phyloP scores from a whole-genome alignment of 2,113 vertebrate species.

The Trachemys scripta region DNA sequence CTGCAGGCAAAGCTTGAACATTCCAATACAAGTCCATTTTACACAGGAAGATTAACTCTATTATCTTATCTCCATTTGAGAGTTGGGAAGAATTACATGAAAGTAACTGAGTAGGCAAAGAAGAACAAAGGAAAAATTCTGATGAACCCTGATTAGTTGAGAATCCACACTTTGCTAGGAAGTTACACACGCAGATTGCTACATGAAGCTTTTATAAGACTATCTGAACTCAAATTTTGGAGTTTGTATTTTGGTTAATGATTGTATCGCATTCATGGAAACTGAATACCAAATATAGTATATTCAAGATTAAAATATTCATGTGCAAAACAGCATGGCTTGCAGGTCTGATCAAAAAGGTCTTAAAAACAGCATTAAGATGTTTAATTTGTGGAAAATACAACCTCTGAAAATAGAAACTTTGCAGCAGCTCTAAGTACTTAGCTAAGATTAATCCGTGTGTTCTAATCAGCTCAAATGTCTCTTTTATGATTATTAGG shows the following conservation, averaged over 20 bases:
- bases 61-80: not conserved
- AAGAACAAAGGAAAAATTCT: too few species aligned
- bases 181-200: too few species aligned
- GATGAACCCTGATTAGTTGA: too few species aligned
- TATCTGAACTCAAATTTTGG: not conserved
- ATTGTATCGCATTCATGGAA: not conserved
- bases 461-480: constrained; percentile 33
- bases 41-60: fast-evolving
- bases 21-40: not conserved
- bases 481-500: not conserved
- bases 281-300: fast-evolving
- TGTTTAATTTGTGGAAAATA: not conserved
- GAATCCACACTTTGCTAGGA: too few species aligned
- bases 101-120: too few species aligned
- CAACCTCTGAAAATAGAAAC: constrained; percentile 37
- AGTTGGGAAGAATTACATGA: too few species aligned
- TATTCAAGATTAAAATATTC: not conserved
- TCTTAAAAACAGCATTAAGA: not conserved
- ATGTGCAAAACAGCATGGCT: not conserved
- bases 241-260: not conserved
- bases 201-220: not conserved
- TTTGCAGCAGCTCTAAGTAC: constrained; percentile 35
- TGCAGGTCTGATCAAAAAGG: not conserved
- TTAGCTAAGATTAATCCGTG: constrained; percentile 43
- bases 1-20: constrained; percentile 2